Percentiles rank a stretch among this genome's conserved stretches.
These are phyloP conservation scores for Pseudobourletiella spinata DNA, from an alignment of 1,140 invertebrate genomes.

Conservation along the genomic window DNA sequence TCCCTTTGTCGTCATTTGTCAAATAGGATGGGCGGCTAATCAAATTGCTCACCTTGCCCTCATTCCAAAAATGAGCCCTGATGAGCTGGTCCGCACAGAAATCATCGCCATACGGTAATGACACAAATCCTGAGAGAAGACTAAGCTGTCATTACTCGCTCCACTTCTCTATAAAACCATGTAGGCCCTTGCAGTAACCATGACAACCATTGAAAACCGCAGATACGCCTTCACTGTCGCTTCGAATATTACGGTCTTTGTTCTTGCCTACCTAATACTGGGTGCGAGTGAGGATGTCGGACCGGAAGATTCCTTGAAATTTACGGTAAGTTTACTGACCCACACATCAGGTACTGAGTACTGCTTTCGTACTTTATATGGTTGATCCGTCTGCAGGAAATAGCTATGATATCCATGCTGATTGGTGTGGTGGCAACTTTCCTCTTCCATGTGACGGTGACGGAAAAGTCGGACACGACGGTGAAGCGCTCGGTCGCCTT, in stretches of 20 bases:
- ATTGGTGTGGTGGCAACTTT: constrained; percentile 61
- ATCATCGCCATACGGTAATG: constrained; percentile 75
- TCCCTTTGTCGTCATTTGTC: constrained; percentile 85
- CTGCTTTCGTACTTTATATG: no score
- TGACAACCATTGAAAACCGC: no score
- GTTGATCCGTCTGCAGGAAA: constrained; percentile 52
- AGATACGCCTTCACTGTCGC: constrained; percentile 65
- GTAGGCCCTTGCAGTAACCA: no score
- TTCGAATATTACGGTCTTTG: constrained; percentile 59
- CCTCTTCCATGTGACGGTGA: constrained; percentile 61
- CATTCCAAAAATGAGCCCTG: constrained; percentile 61
- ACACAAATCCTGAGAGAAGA: no score
- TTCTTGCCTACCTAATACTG: constrained; percentile 56
- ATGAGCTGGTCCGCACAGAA: constrained; percentile 68
- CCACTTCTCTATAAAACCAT: no score
- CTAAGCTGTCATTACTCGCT: no score
- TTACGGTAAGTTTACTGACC: constrained; percentile 52
- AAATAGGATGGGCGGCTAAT: constrained; percentile 91
- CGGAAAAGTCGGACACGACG: constrained; percentile 37
- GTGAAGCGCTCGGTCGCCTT: constrained; percentile 24
- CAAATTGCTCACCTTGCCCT: constrained; percentile 89
- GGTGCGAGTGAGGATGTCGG: constrained; percentile 50
- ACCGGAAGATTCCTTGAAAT: constrained; percentile 59
- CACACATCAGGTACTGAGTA: no score
- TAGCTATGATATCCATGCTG: constrained; percentile 61